Base-by-base conservation (phyloP, 1,140 invertebrate genomes). In the Helicorthomorpha holstii region DNA sequence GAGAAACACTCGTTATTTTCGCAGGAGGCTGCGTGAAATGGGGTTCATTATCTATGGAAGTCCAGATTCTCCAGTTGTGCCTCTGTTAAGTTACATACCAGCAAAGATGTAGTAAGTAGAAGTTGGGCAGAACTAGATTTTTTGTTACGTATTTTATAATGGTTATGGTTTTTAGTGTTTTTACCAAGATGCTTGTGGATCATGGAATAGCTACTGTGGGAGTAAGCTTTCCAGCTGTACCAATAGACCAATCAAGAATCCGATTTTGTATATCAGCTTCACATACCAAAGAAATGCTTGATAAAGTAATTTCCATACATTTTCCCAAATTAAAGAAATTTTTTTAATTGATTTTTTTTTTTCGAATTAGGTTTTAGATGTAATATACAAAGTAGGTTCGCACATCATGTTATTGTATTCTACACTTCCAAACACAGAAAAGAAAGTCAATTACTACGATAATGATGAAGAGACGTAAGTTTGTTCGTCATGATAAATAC, bases 141-240 rank as follows among this genome's bases (percentile, higher is more conserved):
- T 34, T 34, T 7, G 16, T 7, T 7, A 34, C 7, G 7, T 34
- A 34, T 34, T 34, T 34, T 34, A 7, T 34, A n/a, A n/a, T n/a
- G n/a, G n/a, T 34, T 34, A 7, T 7, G 7, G 29, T 34, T 34
- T 34, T 7, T 7, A 34, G 29, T 34, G 29, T 16, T 16, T 34
- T 34, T 16, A 34, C 29, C 7, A 34, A 34, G 29, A 34, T 34
- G 29, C 7, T 34, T 7, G 29, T 34, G 7, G 29, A 7, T 7
- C 7, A 34, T 16, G 29, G 29, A 34, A 81, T 98, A 51, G 94
- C 92, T 22, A 81, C 82, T 14, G 94, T 98, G 2, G 92, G 93
- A 52, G 95, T 97, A 52, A 92, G 92, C 52, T 98, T 95, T 71
- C 95, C 95, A 50, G 95, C 95, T 27, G 97, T 93, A n/a, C 85